phyloP scores from a whole-genome alignment of 2,113 vertebrate genomes.

The Danio rerio region GRCz12tu NC_133189.1:36091001-36091500 shows the following conservation, averaged over 20 bases:
- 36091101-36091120: not conserved
- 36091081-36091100: not conserved
- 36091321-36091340: constrained; percentile 5
- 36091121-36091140: not conserved
- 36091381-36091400: not conserved
- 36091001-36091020: not conserved
- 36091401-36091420: too few species aligned
- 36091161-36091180: not conserved
- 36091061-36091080: not conserved
- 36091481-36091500: too few species aligned
- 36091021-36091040: not conserved
- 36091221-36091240: constrained; percentile 47
- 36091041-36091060: not conserved
- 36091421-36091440: too few species aligned
- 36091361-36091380: not conserved
- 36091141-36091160: not conserved
- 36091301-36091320: constrained; percentile 36
- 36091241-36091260: constrained; percentile 52
- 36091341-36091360: too few species aligned
- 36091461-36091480: too few species aligned
- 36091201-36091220: constrained; percentile 36
- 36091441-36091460: too few species aligned
- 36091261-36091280: constrained; percentile 13
- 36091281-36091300: constrained; percentile 59
- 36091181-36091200: constrained; percentile 55